Evolutionary conservation across 2,797 vertebrate genomes (phyloP).

Genomic region (Fundulus diaphanus): DNA sequence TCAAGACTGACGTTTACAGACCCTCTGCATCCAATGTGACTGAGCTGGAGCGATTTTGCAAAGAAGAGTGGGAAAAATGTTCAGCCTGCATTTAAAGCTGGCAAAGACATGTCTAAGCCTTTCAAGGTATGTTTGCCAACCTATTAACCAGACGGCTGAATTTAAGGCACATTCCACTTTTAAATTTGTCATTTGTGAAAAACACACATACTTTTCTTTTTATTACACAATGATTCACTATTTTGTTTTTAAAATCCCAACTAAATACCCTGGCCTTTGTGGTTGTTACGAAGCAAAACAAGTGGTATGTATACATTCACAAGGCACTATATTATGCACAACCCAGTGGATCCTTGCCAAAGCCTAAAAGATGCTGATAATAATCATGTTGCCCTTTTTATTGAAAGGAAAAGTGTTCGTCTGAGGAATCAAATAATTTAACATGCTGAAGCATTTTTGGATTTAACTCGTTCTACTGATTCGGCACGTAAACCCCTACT

Average conservation of each 20-base stretch:
- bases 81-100: background rate
- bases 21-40: too few relatives aligned
- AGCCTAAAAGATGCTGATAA: background rate
- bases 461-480: slow-evolving; percentile 34
- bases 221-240: background rate
- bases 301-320: background rate
- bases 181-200: background rate
- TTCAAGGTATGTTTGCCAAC: too few relatives aligned
- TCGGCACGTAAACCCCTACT: slow-evolving; percentile 38
- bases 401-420: slow-evolving; percentile 20
- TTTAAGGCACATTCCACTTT: background rate
- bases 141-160: background rate
- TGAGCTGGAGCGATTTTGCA: too few relatives aligned
- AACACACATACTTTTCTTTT: background rate
- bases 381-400: background rate
- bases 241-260: background rate
- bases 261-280: background rate
- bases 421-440: slow-evolving; percentile 24
- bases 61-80: background rate
- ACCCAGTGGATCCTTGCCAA: background rate
- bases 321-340: background rate
- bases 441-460: slow-evolving; percentile 23
- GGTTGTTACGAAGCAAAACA: background rate
- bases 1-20: too few relatives aligned
- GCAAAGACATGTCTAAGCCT: background rate